Percentiles rank a stretch among this genome's conserved stretches.
Conservation (phyloP, 37 sponge, comb jelly and placozoan species). For the Dysidea cf. avara region DNA sequence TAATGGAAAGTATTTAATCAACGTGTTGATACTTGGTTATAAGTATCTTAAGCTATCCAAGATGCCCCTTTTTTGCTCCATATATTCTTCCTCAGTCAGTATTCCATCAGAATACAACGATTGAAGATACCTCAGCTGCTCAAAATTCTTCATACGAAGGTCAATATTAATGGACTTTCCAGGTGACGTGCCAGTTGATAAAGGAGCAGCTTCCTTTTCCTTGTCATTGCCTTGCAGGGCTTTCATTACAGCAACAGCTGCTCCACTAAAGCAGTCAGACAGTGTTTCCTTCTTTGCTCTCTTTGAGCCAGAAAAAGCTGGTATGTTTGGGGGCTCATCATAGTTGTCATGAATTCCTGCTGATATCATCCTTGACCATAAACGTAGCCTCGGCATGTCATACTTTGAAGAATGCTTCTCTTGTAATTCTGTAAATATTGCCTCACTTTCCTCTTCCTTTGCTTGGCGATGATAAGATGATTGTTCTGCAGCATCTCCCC, state of each 20-base stretch:
- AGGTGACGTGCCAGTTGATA: slow-evolving; percentile 14
- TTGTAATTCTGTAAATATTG: slow-evolving; percentile 12
- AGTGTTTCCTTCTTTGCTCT: background rate
- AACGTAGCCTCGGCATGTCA: slow-evolving; percentile 30
- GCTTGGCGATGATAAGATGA: background rate
- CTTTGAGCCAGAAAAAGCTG: slow-evolving; percentile 1
- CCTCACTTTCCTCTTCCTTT: slow-evolving; percentile 37
- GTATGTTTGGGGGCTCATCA: no score
- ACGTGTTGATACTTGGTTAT: no score
- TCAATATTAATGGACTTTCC: slow-evolving; percentile 15
- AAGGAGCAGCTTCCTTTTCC: background rate
- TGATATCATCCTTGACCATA: slow-evolving; percentile 27
- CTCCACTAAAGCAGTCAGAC: slow-evolving; percentile 16
- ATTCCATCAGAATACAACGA: slow-evolving; percentile 40
- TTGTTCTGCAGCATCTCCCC: background rate
- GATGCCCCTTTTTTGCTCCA: slow-evolving; percentile 13
- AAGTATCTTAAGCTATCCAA: no score
- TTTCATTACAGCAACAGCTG: slow-evolving; percentile 4
- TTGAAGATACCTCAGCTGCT: slow-evolving; percentile 39
- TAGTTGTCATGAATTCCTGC: slow-evolving; percentile 14
- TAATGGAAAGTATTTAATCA: no score
- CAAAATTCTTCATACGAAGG: no score
- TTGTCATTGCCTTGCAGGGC: slow-evolving; percentile 1
- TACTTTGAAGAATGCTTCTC: slow-evolving; percentile 30
- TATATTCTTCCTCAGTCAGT: slow-evolving; percentile 11